Base-by-base conservation (phyloP, 1,140 invertebrate species). In the Nixonia krombeini region DNA sequence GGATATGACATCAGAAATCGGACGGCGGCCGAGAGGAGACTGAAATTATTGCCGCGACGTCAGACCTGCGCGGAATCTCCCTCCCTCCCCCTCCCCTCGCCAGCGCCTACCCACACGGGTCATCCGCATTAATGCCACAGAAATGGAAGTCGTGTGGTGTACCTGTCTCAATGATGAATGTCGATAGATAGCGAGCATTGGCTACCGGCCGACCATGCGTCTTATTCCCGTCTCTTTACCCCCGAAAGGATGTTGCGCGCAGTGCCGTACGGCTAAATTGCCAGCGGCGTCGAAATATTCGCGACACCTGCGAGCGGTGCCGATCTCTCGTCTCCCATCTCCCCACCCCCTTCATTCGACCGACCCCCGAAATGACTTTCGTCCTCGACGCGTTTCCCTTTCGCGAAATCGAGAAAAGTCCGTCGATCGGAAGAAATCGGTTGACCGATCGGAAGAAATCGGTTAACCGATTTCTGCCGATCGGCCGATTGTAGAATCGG, bases 131-230 rank as follows among this genome's bases (percentile, higher is more conserved):
- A 74, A 72, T 74, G 58, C 66, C 47, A 56, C 50, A 66, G 61
- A 68, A 63, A 58, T 69, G 67, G 49, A 64, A 74, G 59, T 63
- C 57, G 59, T 57, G 72, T 67, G 71, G 65, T 74, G 70, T 75
- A 75, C 50, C 73, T 80, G 76, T 78, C 78, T 33, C 58, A 74
- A 70, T 78, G 76, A 78, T 80, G 72, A 77, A 80, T 78, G 78
- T 58, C 55, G 51, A 16, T 37, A 80, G 76, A 80, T 80, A 78
- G 55, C 59, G 49, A 70, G 73, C 68, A 59, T 68, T 55, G 66
- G 69, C 70, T 75, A 76, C 73, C 52, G 59, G 44, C 63, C 57
- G 50, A 67, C 72, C 66, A 74, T 73, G 70, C 53, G 76, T 80
- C 74, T 78, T 77, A 77, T 63, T 78, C 69, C 72, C 73, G 72